phyloP scores from a whole-genome alignment of 1,140 invertebrate species.

The Zaprionus gabonicus region DNA sequence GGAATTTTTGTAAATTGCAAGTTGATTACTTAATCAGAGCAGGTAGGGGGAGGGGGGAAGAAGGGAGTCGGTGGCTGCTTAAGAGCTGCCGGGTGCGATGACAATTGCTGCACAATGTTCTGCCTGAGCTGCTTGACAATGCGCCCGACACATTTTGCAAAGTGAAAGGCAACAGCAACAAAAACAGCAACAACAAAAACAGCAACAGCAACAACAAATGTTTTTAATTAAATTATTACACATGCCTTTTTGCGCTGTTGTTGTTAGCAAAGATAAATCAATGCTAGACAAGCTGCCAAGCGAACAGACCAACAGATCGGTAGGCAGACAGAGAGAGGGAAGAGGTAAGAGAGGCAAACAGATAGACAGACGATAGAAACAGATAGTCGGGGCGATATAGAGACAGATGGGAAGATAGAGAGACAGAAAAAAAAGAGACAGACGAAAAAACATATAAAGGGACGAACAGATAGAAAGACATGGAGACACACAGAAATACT shows the following conservation, averaged over 20 bases:
- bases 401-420: constrained; percentile 8
- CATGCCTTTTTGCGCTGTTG: constrained; percentile 41
- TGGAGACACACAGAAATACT: not conserved
- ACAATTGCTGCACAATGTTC: constrained; percentile 30
- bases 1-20: not conserved
- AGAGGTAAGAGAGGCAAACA: constrained; percentile 2
- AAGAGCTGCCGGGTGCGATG: not conserved
- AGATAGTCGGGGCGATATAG: not conserved
- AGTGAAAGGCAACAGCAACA: constrained; percentile 61
- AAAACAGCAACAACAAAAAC: constrained; percentile 12
- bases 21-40: constrained; percentile 3
- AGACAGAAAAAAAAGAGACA: not conserved
- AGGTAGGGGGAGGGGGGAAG: not conserved
- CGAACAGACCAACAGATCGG: constrained; percentile 12
- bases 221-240: constrained; percentile 78
- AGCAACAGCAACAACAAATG: constrained; percentile 23
- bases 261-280: constrained; percentile 66
- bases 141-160: constrained; percentile 31
- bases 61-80: not conserved
- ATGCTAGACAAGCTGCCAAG: constrained; percentile 41
- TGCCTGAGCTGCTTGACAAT: constrained; percentile 38
- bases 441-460: constrained; percentile 13
- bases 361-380: not conserved
- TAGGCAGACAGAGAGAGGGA: not conserved
- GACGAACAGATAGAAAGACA: not conserved